Evolutionary conservation across 1,140 invertebrate genomes (phyloP).

Genomic region (Brachionus calyciflorus): DNA sequence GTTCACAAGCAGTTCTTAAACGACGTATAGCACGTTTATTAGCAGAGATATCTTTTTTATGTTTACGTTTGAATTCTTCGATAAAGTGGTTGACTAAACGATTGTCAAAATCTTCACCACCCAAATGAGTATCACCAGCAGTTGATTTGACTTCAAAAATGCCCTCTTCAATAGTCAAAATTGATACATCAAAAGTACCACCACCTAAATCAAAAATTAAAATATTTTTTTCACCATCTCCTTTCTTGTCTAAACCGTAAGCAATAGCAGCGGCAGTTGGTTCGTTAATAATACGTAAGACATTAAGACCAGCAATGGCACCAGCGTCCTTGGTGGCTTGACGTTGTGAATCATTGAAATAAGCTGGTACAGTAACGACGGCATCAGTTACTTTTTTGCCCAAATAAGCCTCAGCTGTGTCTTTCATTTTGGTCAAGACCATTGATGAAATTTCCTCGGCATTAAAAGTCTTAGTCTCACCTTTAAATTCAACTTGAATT

Average conservation of each 20-base stretch:
- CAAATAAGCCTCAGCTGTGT: constrained; percentile 92
- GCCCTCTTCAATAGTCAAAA: constrained; percentile 97
- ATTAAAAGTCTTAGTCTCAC: constrained; percentile 79
- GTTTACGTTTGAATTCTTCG: constrained; percentile 97
- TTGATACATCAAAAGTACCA: constrained; percentile 98
- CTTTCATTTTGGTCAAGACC: constrained; percentile 96
- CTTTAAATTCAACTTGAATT: constrained; percentile 67
- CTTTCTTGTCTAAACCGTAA: constrained; percentile 97
- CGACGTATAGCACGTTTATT: constrained; percentile 92
- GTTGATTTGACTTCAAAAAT: constrained; percentile 85
- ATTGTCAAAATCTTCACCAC: constrained; percentile 98
- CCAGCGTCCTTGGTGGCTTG: constrained; percentile 62
- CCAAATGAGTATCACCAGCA: constrained; percentile 94
- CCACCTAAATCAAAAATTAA: constrained; percentile 98
- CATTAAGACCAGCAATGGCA: constrained; percentile 64
- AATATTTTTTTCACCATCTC: constrained; percentile 91
- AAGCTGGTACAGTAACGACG: constrained; percentile 94
- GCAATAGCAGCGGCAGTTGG: constrained; percentile 91
- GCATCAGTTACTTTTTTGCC: constrained; percentile 91
- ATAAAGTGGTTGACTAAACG: constrained; percentile 97
- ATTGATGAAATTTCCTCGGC: constrained; percentile 97
- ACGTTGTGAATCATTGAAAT: constrained; percentile 82
- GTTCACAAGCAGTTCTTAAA: constrained; percentile 93
- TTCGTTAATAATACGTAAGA: constrained; percentile 99
- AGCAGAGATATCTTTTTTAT: constrained; percentile 92